Evolutionary conservation across 2,888 invertebrate genomes (phyloP).

Genomic region (Trichacis sp.): DNA sequence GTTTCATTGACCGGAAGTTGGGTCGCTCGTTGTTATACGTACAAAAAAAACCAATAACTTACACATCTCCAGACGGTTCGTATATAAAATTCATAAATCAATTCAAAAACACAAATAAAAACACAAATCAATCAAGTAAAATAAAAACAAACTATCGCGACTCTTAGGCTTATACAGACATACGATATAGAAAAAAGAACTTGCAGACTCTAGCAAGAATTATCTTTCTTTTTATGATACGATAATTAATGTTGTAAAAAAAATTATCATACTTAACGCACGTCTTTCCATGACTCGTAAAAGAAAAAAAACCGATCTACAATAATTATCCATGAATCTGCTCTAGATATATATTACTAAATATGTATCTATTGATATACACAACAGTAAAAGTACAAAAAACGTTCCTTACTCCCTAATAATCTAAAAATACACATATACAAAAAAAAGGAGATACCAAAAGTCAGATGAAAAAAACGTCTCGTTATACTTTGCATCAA

Average conservation of each 20-base stretch:
- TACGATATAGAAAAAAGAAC: conserved; percentile 42
- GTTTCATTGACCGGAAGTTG: conserved; percentile 50
- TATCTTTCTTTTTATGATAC: conserved; percentile 34
- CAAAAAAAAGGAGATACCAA: conserved; percentile 49
- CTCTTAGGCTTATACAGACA: conserved; percentile 35
- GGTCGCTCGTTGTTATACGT: conserved; percentile 26
- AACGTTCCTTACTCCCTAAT: conserved; percentile 57
- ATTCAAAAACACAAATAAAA: conserved; percentile 42
- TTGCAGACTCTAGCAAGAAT: conserved; percentile 43
- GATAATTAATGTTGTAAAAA: conserved; percentile 41
- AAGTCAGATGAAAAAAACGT: conserved; percentile 28
- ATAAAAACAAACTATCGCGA: conserved; percentile 36
- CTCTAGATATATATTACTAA: conserved; percentile 59
- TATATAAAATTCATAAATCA: conserved; percentile 42
- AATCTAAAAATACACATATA: conserved; percentile 64
- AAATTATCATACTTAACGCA: conserved; percentile 43
- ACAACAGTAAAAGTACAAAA: conserved; percentile 57
- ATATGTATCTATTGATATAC: conserved; percentile 62
- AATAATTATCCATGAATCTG: no score
- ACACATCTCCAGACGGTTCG: conserved; percentile 19
- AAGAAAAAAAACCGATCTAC: no score
- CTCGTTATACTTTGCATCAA: conserved; percentile 50
- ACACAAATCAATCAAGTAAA: conserved; percentile 26
- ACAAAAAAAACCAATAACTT: conserved; percentile 33
- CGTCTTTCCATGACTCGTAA: no score